Evolutionary conservation across 1,140 invertebrate species (phyloP).

Genomic region (Olivierus martensii): DNA sequence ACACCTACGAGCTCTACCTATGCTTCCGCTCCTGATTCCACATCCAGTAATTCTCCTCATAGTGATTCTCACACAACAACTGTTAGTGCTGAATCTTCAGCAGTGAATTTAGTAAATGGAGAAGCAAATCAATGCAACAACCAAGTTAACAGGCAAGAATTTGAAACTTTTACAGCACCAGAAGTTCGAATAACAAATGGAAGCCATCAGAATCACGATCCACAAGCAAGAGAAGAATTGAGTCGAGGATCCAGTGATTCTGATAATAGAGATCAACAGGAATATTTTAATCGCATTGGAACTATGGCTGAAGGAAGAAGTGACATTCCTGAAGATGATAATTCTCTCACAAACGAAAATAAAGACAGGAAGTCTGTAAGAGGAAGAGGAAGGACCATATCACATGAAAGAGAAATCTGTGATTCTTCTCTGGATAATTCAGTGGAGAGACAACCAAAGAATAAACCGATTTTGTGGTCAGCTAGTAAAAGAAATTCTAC

Average conservation of each 20-base stretch:
- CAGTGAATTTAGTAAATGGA: slow-evolving; percentile 8
- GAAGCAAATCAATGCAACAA: slow-evolving; percentile 2
- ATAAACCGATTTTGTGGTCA: slow-evolving; percentile 5
- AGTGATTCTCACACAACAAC: slow-evolving; percentile 15
- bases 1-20: slow-evolving; percentile 15
- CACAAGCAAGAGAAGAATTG: slow-evolving; percentile 4
- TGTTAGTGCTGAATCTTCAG: slow-evolving; percentile 13
- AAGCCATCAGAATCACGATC: slow-evolving; percentile 1
- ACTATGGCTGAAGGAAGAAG: no score
- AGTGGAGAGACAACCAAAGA: slow-evolving; percentile 6
- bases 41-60: slow-evolving; percentile 16
- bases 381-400: slow-evolving; percentile 3
- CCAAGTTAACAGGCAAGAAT: slow-evolving; percentile 1
- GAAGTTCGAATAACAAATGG: slow-evolving; percentile 12
- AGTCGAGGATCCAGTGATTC: slow-evolving; percentile 13
- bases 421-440: slow-evolving; percentile 12
- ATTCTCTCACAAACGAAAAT: not conserved
- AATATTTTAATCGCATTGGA: slow-evolving; percentile 8
- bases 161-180: slow-evolving; percentile 2
- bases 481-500: slow-evolving; percentile 12
- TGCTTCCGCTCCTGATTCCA: slow-evolving; percentile 14
- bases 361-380: slow-evolving; percentile 11
- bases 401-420: slow-evolving; percentile 7
- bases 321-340: not conserved
- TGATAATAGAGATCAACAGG: slow-evolving; percentile 15